Base-by-base conservation (phyloP, 53 echinoderm and acorn worm genomes). In the Zoroaster sp. region DNA sequence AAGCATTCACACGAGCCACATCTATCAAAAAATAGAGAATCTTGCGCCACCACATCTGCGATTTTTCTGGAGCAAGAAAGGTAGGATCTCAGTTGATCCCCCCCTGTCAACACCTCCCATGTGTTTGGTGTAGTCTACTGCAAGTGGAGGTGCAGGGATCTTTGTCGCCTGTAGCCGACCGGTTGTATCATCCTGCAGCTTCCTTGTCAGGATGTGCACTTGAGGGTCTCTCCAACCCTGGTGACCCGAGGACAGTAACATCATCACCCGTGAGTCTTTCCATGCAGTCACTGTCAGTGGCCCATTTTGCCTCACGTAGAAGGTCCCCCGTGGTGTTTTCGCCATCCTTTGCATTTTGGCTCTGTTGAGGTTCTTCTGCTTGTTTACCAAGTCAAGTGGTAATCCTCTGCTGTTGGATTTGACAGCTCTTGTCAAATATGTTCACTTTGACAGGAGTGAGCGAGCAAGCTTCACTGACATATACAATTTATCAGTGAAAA, bases 221-320 rank as follows among this genome's bases (percentile, higher is more conserved):
- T 44, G 44, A 44, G 44, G 44, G 5, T 87, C 87, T 66, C 78
- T 38, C 40, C 73, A 25, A 90, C 37, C 32, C 30, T 72, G 72
- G 45, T 90, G 90, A 18, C 74, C 90, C 40, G 88, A 76, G 17
- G 72, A 88, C 72, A 73, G 74, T 6, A 81, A 72, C 51, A 93
- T 15, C 28, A 93, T 52, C 17, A 32, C 33, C 13, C 37, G 14
- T 3, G 18, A 41, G 44, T 72, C 72, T 72, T 72, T 72, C 86
- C 86, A 86, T 4, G 69, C 51, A 13, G 72, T 35, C 6, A 44
- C 70, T 17, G 72, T 86, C 40, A 86, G 72, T 17, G 42, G 86
- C 0, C 71, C 71, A 46, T 86, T 86, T 15, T 86, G 86, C 44
- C 86, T 10, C 2, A 9, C 14, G 72, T 70, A 86, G 51, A 86